A percentile compares a stretch with the other conserved stretches of the same genome.
Evolutionary conservation across 2,888 invertebrate genomes (phyloP).

Genomic region (Slavum lentiscoides): DNA sequence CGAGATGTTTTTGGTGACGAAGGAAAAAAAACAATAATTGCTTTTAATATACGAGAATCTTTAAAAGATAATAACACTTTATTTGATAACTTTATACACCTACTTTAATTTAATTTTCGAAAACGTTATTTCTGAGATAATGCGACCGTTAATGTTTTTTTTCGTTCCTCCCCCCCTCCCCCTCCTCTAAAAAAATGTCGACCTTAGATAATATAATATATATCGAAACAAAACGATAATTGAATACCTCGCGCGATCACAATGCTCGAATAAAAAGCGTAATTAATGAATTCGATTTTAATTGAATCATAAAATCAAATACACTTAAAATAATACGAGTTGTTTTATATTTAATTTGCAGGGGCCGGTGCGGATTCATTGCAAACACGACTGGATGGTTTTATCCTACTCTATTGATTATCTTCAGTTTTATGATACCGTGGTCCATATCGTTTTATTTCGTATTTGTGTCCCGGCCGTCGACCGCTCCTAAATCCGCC

Average conservation of each 20-base stretch:
- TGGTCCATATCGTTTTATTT: conserved; percentile 49
- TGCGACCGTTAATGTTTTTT: too few relatives aligned
- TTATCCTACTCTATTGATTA: conserved; percentile 32
- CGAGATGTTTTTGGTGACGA: too few relatives aligned
- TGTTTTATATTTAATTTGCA: conserved; percentile 18
- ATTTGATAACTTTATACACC: too few relatives aligned
- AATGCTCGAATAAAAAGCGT: background rate
- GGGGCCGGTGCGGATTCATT: conserved; percentile 44
- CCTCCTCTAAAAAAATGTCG: too few relatives aligned
- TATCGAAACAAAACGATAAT: too few relatives aligned
- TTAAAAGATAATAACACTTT: too few relatives aligned
- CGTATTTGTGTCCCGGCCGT: conserved; percentile 13
- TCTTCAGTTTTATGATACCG: conserved; percentile 40
- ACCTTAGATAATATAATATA: background rate
- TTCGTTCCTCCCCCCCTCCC: too few relatives aligned
- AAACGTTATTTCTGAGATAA: too few relatives aligned
- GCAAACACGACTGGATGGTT: conserved; percentile 41
- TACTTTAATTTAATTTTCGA: too few relatives aligned
- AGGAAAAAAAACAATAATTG: too few relatives aligned
- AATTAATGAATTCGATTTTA: background rate
- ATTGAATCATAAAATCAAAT: background rate
- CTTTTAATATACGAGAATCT: too few relatives aligned
- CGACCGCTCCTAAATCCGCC: background rate
- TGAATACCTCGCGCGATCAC: too few relatives aligned
- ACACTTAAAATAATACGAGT: background rate